A percentile compares a stretch with the other conserved stretches of the same genome.
Evolutionary conservation across 37 sponge, comb jelly and placozoan species (phyloP).

Genomic region (Beroe ovata): DNA sequence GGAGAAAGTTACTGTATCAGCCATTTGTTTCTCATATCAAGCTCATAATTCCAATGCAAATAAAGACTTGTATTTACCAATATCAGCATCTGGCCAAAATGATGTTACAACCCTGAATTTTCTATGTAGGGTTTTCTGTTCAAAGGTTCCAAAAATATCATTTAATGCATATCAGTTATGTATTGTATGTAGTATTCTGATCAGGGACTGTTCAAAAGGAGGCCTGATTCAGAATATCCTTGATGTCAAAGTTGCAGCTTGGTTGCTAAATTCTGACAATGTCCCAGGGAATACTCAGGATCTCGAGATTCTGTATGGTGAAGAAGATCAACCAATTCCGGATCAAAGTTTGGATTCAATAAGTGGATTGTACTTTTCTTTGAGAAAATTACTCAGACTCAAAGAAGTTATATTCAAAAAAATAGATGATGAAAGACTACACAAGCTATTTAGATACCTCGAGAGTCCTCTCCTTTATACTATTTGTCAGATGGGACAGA

Average conservation of each 20-base stretch:
- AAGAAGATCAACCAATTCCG: background rate
- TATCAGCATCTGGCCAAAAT: constrained; percentile 22
- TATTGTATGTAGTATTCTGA: constrained; percentile 51
- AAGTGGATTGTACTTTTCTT: background rate
- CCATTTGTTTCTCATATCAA: background rate
- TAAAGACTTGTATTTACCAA: background rate
- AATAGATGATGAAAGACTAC: background rate
- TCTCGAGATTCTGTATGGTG: background rate
- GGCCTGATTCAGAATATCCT: background rate
- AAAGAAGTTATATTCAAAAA: background rate
- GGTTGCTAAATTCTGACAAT: constrained; percentile 38
- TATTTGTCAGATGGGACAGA: constrained; percentile 43
- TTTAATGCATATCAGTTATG: constrained; percentile 53
- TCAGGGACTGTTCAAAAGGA: background rate
- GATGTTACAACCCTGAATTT: background rate
- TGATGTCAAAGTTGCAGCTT: constrained; percentile 35
- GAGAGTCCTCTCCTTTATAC: constrained; percentile 25
- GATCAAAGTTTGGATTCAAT: background rate
- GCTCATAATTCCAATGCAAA: background rate
- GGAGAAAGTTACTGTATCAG: constrained; percentile 56
- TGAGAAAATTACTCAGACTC: background rate
- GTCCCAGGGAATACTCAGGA: constrained; percentile 2
- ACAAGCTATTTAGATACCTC: background rate
- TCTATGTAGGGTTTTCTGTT: background rate
- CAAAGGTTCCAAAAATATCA: constrained; percentile 15